Base-by-base conservation (phyloP, 1,140 invertebrate genomes). In the Campoletis sonorensis region DNA sequence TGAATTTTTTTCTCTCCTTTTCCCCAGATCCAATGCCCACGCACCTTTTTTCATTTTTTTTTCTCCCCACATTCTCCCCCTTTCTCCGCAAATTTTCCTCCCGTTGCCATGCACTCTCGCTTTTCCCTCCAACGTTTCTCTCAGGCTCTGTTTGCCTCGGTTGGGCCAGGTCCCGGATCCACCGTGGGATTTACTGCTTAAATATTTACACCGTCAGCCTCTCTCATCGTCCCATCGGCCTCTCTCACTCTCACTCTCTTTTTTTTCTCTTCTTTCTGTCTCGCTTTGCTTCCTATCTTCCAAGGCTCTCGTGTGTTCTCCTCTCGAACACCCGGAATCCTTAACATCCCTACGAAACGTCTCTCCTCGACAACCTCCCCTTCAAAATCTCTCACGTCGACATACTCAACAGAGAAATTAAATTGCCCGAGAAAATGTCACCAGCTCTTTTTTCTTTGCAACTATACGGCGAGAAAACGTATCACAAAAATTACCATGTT, bases 351-450 rank as follows among this genome's bases (percentile, higher is more conserved):
- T 61, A 27, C 23, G 23, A 23, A 64, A 26, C 21, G 23, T 27
- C 21, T 64, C 61, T 64, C 61, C 3, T 64, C 61, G n/a, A 75
- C 72, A 49, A 71, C 67, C 37, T 68, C 49, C 76, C 77, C 68
- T 82, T 64, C 72, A 79, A 79, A 71, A 54, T 54, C 75, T 75
- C 23, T 64, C 61, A 23, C 54, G 79, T 80, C 78, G 58, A 82
- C 67, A 73, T 79, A 79, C 81, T 82, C 76, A 67, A 84, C 77
- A 84, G 79, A 81, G 81, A 82, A 87, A 86, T 87, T 85, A 87
- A 81, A 85, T 87, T 87, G 84, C 75, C 77, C 73, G 27, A 75
- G 85, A 82, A 87, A 86, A 87, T 81, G 84, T 84, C 83, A 84
- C 78, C 70, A 78, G 82, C 78, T 84, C 84, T 85, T 80, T 79